These are phyloP conservation scores for Apodemia duryi DNA, from an alignment of 2,888 invertebrate genomes.

Conservation along the genomic window DNA sequence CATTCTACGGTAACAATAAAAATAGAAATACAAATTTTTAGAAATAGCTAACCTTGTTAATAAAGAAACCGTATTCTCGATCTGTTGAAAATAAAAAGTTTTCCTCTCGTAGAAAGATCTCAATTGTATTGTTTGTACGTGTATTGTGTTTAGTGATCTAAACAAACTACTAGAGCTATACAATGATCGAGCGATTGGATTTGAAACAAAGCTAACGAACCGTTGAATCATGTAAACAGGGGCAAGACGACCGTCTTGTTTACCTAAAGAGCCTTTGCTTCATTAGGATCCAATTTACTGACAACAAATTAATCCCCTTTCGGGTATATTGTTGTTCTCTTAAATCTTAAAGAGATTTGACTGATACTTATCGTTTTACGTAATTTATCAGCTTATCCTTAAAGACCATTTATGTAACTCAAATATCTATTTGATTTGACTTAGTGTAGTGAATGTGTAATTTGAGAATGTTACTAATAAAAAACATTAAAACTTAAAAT, in stretches of 20 bases:
- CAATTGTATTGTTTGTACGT: slow-evolving; percentile 20
- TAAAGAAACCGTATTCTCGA: background rate
- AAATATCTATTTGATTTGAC: no score
- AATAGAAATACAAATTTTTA: no score
- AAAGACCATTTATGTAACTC: background rate
- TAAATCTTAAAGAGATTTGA: slow-evolving; percentile 1
- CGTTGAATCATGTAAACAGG: slow-evolving; percentile 76
- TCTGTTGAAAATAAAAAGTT: background rate
- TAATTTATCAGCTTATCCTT: background rate
- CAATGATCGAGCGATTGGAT: slow-evolving; percentile 61
- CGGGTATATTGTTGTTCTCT: slow-evolving; percentile 33
- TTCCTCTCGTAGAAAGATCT: background rate
- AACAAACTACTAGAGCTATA: slow-evolving; percentile 36
- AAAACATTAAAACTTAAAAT: no score
- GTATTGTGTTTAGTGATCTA: slow-evolving; percentile 28
- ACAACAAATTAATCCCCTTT: slow-evolving; percentile 75
- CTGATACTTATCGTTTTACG: slow-evolving; percentile 9
- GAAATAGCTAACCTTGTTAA: no score
- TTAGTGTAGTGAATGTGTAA: no score
- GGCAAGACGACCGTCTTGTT: slow-evolving; percentile 77
- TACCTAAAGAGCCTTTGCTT: slow-evolving; percentile 78
- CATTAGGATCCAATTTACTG: slow-evolving; percentile 79
- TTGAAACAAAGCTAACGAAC: slow-evolving; percentile 79
- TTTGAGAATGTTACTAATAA: no score
- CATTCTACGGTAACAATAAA: no score